phyloP scores from a whole-genome alignment of 2,888 invertebrate genomes.

The Pachycephus smyrnensis region DNA sequence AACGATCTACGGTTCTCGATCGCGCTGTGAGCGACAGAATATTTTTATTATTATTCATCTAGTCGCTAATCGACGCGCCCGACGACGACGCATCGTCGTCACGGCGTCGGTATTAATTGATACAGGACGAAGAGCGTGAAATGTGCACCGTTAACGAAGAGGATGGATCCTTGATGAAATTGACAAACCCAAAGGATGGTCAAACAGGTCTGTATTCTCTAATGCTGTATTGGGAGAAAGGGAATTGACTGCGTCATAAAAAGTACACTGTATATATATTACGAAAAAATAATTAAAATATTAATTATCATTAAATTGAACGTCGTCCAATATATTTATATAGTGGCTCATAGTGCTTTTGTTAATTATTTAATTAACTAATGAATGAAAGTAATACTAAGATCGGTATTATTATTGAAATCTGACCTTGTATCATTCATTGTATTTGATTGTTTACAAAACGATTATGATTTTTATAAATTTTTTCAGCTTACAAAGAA shows the following conservation, averaged over 20 bases:
- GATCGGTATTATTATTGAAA: neutral
- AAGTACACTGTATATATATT: neutral
- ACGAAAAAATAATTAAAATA: neutral
- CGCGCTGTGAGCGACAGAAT: slow-evolving; percentile 3
- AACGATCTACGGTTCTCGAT: slow-evolving; percentile 1
- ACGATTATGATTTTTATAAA: neutral
- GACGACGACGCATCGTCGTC: neutral
- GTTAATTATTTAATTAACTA: neutral
- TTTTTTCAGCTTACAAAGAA: neutral
- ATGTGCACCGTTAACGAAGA: neutral
- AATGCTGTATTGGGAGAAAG: neutral
- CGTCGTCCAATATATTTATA: neutral
- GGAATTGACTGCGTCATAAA: neutral
- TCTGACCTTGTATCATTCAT: neutral
- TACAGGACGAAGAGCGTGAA: neutral
- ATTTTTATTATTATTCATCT: neutral
- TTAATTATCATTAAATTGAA: neutral
- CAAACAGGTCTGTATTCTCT: neutral
- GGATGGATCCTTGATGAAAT: neutral
- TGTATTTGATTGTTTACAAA: neutral
- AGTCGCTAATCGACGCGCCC: neutral
- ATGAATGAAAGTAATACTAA: neutral
- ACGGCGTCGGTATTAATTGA: neutral
- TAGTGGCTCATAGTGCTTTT: neutral
- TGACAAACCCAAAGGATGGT: slow-evolving; percentile 3